Evolutionary conservation across 2,113 vertebrate genomes (phyloP), one percentile per base, ranked within the genome.

Genomic region (Lycaon pictus): DNA sequence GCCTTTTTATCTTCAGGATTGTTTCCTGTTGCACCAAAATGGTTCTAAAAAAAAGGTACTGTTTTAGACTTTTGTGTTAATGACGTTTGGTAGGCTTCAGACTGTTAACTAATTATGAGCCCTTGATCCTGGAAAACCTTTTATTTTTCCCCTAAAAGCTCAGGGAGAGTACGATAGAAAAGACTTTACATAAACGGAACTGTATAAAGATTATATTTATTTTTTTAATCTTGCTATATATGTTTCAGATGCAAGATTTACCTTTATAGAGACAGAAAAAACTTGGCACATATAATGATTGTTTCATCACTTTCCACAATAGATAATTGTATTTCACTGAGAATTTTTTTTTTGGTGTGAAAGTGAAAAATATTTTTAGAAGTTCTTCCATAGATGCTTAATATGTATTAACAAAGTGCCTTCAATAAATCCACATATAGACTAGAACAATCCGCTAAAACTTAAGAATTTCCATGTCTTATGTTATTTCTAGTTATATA

Each of bases 61-160:
- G 11, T 80, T 95, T 74, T 85, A 85, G 16, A 86, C 9, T 32
- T 80, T 82, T 72, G 5, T 60, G 11, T 92, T 88, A 35, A 74
- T 48, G 19, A 81, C 71, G 4, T 82, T 87, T 80, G 7, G n/a
- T 84, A 88, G 76, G 11, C 23, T 92, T 92, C 82, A 79, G 32
- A 87, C 27, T 93, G 12, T 88, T 90, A 71, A 53, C 43, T 90
- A 96, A 96, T 67, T 95, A 65, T 53, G 35, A 96, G 62, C 23
- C 22, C 13, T 20, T n/a, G 4, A 53, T 83, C 51, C 13, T 88
- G 55, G 69, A 51, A 76, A 87, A 86, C 13, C 19, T 13, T 27
- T 76, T 76, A 43, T 76, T 29, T 27, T n/a, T 9, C 15, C 8
- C 62, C 67, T 11, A 71, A 71, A 13, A 13, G 63, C 90, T 32